A percentile compares a stretch with the other conserved stretches of the same genome.
Conservation (phyloP, 2,888 invertebrate genomes). For the Acanthosepion esculentum region DNA sequence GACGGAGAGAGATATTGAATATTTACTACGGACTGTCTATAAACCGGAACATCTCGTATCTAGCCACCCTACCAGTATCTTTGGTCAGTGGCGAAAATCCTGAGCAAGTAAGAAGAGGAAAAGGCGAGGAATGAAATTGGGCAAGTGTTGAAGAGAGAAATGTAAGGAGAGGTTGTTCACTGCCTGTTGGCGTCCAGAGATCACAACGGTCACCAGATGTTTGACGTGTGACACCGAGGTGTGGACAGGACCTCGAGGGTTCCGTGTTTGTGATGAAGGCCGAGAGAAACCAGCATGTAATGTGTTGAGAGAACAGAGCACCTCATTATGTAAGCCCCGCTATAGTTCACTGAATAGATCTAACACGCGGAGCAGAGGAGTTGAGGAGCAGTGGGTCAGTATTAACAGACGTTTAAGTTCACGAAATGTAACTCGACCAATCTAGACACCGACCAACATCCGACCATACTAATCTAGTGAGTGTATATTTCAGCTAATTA, state of each 20-base stretch:
- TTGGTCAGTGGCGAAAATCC: conserved; percentile 2
- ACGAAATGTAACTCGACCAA: neutral
- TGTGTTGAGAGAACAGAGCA: neutral
- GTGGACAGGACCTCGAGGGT: neutral
- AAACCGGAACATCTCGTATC: conserved; percentile 6
- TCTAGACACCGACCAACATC: neutral
- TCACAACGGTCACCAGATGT: neutral
- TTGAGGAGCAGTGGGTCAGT: neutral
- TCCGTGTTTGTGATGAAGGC: neutral
- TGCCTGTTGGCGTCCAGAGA: conserved; percentile 33
- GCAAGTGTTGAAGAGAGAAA: neutral
- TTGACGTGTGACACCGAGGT: conserved; percentile 8
- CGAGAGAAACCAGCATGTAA: conserved; percentile 16
- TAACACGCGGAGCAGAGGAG: neutral
- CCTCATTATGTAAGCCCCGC: neutral
- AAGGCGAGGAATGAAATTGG: neutral
- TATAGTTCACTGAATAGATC: neutral
- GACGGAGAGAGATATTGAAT: conserved; percentile 14
- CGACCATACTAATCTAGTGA: neutral
- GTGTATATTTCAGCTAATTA: neutral
- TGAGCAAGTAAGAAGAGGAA: neutral
- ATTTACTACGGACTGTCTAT: conserved; percentile 2
- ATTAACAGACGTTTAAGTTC: conserved; percentile 9
- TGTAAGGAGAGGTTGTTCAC: neutral
- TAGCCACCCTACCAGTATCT: neutral